A percentile compares a stretch with the other conserved stretches of the same genome.
These are phyloP conservation scores for Neolamprologus falcicula DNA, from an alignment of 2,113 vertebrate species.

Conservation along the genomic window DNA sequence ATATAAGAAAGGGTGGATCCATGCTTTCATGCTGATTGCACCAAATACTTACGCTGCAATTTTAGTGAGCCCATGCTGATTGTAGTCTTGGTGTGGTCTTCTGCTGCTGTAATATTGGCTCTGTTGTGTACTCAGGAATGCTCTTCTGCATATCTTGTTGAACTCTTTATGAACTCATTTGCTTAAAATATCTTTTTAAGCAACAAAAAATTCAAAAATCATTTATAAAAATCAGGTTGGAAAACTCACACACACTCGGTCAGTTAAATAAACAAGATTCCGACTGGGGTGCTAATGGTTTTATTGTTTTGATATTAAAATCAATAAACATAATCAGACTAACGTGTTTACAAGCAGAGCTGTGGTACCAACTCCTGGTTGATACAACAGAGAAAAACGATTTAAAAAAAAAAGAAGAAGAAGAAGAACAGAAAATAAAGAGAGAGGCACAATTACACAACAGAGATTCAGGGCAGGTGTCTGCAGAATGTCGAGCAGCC, in stretches of 20 bases:
- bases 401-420: constrained; percentile 9
- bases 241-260: neutral
- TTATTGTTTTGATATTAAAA: constrained; percentile 78
- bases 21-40: neutral
- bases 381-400: constrained; percentile 68
- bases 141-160: neutral
- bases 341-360: constrained; percentile 77
- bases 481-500: constrained; percentile 43
- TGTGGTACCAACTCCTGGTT: constrained; percentile 74
- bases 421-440: constrained; percentile 10
- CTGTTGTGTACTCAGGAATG: neutral
- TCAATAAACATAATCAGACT: constrained; percentile 77
- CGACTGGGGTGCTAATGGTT: constrained; percentile 68
- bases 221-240: neutral
- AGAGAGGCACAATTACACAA: constrained; percentile 61
- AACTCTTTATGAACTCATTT: neutral
- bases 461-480: constrained; percentile 46
- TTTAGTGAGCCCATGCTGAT: neutral
- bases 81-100: neutral
- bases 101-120: neutral
- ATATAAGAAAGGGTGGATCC: neutral
- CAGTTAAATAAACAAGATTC: neutral
- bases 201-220: neutral
- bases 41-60: neutral
- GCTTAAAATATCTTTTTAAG: neutral